These are phyloP conservation scores for Ctenopoma multispine DNA, from an alignment of 2,797 vertebrate species.

Conservation along the genomic window DNA sequence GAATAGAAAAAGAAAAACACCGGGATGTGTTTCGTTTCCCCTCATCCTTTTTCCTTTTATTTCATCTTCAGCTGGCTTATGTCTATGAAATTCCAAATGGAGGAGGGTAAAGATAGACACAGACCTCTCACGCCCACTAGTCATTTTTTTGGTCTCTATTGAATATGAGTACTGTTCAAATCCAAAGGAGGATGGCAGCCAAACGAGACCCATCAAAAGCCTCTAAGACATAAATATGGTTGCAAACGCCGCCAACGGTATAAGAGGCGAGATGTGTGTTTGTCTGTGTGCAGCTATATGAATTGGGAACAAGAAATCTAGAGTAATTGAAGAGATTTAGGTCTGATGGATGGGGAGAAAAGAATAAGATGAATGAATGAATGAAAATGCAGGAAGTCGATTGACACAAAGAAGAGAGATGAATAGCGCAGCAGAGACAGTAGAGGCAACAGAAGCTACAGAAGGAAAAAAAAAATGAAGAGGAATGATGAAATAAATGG, in stretches of 20 bases:
- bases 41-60: slow-evolving; percentile 8
- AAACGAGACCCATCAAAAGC: slow-evolving; percentile 69
- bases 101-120: slow-evolving; percentile 68
- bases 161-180: slow-evolving; percentile 74
- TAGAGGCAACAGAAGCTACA: slow-evolving; percentile 36
- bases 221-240: slow-evolving; percentile 66
- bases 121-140: slow-evolving; percentile 65
- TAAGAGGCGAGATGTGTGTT: slow-evolving; percentile 32
- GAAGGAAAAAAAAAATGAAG: slow-evolving; percentile 23
- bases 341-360: slow-evolving; percentile 58
- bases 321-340: slow-evolving; percentile 73
- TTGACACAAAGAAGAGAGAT: slow-evolving; percentile 43
- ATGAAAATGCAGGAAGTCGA: slow-evolving; percentile 60
- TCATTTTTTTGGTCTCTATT: slow-evolving; percentile 68
- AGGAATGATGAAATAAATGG: slow-evolving; percentile 33
- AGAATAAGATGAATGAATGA: slow-evolving; percentile 62
- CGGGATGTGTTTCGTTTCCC: neutral
- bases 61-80: slow-evolving; percentile 50
- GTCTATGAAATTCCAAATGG: slow-evolving; percentile 59
- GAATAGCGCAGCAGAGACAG: slow-evolving; percentile 42
- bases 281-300: slow-evolving; percentile 35
- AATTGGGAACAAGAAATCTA: slow-evolving; percentile 52
- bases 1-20: slow-evolving; percentile 26
- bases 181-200: slow-evolving; percentile 57
- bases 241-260: slow-evolving; percentile 46